Percentiles rank a stretch among this genome's conserved stretches.
These are phyloP conservation scores for Heliconius ismenius DNA, from an alignment of 2,888 invertebrate species.

Conservation along the genomic window DNA sequence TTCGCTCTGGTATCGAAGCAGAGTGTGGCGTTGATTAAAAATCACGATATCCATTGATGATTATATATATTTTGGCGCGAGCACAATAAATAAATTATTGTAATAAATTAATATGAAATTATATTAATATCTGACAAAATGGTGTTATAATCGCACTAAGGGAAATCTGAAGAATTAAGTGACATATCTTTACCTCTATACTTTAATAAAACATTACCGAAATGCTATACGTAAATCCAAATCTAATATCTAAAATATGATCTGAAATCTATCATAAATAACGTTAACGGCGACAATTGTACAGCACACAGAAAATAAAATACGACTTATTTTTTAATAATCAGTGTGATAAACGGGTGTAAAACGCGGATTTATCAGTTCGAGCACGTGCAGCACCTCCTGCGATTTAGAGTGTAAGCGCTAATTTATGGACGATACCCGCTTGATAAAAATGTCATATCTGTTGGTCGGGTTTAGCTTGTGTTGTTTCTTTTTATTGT, in stretches of 20 bases:
- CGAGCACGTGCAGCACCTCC: conserved; percentile 60
- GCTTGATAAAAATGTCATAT: conserved; percentile 66
- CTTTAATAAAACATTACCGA: background rate
- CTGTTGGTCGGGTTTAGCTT: conserved; percentile 58
- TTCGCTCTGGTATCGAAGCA: too few species aligned
- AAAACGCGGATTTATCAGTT: conserved; percentile 61
- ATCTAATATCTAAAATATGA: conserved; percentile 12
- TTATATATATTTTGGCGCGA: too few species aligned
- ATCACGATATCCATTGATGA: too few species aligned
- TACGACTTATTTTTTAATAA: conserved; percentile 50
- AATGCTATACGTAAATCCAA: background rate
- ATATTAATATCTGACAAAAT: too few species aligned
- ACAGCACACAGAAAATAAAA: conserved; percentile 42
- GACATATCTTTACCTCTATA: background rate
- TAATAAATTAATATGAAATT: too few species aligned
- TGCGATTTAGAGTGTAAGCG: conserved; percentile 68
- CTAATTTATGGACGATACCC: conserved; percentile 70
- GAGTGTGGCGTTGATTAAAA: too few species aligned
- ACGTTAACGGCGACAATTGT: conserved; percentile 49
- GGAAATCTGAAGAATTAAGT: too few species aligned
- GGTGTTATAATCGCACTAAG: too few species aligned
- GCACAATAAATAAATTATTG: too few species aligned
- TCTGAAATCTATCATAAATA: conserved; percentile 36
- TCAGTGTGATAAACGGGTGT: conserved; percentile 51
- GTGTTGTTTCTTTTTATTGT: conserved; percentile 39